Base-by-base conservation (phyloP, 2,113 vertebrate genomes). In the Carettochelys insculpta region DNA sequence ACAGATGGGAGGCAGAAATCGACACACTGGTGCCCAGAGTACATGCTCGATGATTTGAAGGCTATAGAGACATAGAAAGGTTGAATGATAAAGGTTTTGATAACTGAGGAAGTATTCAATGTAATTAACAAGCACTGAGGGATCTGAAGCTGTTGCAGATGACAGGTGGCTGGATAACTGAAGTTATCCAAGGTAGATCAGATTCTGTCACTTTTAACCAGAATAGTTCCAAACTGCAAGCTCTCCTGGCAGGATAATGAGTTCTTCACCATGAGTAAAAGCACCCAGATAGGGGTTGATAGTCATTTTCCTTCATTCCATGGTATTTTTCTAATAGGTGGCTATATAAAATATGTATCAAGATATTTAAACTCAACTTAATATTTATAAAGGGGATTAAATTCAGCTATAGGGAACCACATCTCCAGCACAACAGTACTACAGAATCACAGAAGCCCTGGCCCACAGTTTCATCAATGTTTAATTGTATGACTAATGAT, bases 191-290 rank as follows among this genome's bases (percentile, higher is more conserved):
- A 22, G 41, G n/a, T 2, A n/a, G 48, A 48, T 50, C 50, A 52
- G 43, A 45, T 47, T 56, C 77, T 51, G 34, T 4, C 38, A 38
- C n/a, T 31, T 11, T 52, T 34, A 12, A 1, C 0, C 3, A 1
- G 25, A 51, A 12, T 16, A 11, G 25, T 25, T 3, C 34, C 68
- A 52, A 0, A 1, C 1, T 8, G 14, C 53, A 2, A 14, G 1
- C 19, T 20, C 11, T 34, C 34, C 48, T 19, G 38, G 47, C 25
- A 17, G 31, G 0, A 0, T 52, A 27, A 76, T 6, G 2, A 9
- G 25, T 3, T 54, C 6, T 34, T 34, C 25, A 11, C 9, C 8
- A 9, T 13, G 61, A 8, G 12, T 5, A 11, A 12, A 68, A 75
- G 27, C 7, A 51, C 34, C n/a, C 16, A 8, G 41, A n/a, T 43